These are phyloP conservation scores for Zophobas morio DNA, from an alignment of 1,140 invertebrate species.

Conservation along the genomic window DNA sequence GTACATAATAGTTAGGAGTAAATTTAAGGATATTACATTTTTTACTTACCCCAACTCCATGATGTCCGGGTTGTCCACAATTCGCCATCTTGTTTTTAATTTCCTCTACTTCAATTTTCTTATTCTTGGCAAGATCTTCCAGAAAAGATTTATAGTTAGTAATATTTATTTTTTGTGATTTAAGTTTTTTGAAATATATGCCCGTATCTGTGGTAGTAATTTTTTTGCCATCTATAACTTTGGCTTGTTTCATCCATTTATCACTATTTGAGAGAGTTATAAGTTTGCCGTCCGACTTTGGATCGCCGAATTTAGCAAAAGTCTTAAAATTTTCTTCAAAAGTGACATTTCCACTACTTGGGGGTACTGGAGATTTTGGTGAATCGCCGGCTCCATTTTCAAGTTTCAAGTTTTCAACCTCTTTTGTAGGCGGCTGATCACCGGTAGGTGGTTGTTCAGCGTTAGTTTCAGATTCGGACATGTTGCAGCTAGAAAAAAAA, in stretches of 20 bases:
- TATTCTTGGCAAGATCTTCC: conserved; percentile 73
- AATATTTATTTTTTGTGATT: conserved; percentile 71
- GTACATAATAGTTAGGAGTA: too few species aligned
- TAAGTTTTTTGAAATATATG: conserved; percentile 78
- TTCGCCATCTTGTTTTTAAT: conserved; percentile 72
- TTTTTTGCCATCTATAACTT: conserved; percentile 79
- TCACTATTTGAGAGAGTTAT: conserved; percentile 80
- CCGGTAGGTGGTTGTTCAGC: conserved; percentile 51
- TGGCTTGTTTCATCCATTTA: conserved; percentile 86
- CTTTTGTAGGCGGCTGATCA: conserved; percentile 53
- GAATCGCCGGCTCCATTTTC: conserved; percentile 59
- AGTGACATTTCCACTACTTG: conserved; percentile 34
- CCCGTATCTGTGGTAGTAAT: conserved; percentile 81
- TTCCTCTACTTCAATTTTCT: conserved; percentile 71
- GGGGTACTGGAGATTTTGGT: conserved; percentile 51
- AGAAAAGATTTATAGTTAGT: conserved; percentile 74
- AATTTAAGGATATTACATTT: neutral
- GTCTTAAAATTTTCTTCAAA: conserved; percentile 67
- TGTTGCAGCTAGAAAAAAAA: conserved; percentile 37
- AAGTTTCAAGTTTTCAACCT: conserved; percentile 61
- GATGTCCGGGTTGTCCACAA: conserved; percentile 71
- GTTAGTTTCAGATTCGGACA: conserved; percentile 48
- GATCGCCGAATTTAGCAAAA: conserved; percentile 81
- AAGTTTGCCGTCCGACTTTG: conserved; percentile 76
- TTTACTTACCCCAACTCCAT: conserved; percentile 65